A percentile compares a stretch with the other conserved stretches of the same genome.
Conservation (phyloP, 1,140 invertebrate species). For the Thaumatotibia leucotreta region DNA sequence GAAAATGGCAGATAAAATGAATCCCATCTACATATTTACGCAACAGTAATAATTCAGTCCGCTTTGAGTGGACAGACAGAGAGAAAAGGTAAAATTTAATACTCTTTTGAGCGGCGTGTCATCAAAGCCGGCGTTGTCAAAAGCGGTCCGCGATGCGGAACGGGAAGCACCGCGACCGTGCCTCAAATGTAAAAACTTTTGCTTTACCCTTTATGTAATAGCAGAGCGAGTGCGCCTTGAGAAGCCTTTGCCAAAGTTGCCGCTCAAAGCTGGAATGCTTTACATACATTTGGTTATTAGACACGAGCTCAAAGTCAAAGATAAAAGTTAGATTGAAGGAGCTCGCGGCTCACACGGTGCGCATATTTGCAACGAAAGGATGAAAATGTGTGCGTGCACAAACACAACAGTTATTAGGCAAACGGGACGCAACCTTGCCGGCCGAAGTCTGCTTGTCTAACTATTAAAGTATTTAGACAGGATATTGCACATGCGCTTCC, state of each 20-base stretch:
- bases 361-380: neutral
- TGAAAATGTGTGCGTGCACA: neutral
- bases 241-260: constrained; percentile 64
- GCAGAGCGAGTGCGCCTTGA: constrained; percentile 49
- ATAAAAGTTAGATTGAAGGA: constrained; percentile 32
- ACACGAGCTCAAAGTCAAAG: constrained; percentile 32
- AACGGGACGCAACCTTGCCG: constrained; percentile 29
- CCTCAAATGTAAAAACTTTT: constrained; percentile 70
- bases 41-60: constrained; percentile 49
- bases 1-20: constrained; percentile 23
- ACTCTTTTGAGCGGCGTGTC: constrained; percentile 47
- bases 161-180: constrained; percentile 49
- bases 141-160: constrained; percentile 59
- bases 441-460: constrained; percentile 24
- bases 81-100: constrained; percentile 64
- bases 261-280: constrained; percentile 65
- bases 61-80: constrained; percentile 49
- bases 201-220: constrained; percentile 64
- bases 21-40: constrained; percentile 28
- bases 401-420: constrained; percentile 14
- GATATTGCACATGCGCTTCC: constrained; percentile 51
- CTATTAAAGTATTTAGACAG: constrained; percentile 38
- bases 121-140: constrained; percentile 68
- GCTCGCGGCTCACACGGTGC: neutral
- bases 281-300: constrained; percentile 55